Evolutionary conservation across 2,888 invertebrate species (phyloP), one percentile per base, ranked within the genome.

Genomic region (Nematopogon swammerdamellus): DNA sequence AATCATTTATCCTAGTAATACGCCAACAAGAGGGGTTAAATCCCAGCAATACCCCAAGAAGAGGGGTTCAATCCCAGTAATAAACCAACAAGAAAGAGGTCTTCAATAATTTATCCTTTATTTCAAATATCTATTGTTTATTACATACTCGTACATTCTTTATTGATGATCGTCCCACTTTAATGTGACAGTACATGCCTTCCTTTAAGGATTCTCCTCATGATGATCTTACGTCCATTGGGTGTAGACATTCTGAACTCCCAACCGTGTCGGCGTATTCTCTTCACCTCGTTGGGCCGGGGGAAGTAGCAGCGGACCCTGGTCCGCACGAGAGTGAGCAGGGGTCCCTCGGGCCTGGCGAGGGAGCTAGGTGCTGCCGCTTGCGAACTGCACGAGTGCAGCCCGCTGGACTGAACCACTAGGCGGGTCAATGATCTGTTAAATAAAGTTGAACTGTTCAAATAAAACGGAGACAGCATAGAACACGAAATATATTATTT

Each of bases 181-280:
- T 74, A 92, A 71, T 92, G 92, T 14, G 84, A 75, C 25, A 90
- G 67, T 11, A 85, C 84, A 68, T 82, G 82, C 70, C 83, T 79
- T 52, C 91, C 91, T 72, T 89, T 91, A 2, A 92, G 72, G 55
- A 92, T 81, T 56, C 89, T 81, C 58, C 88, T 81, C 90, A 91
- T 91, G 14, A 92, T 68, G 19, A 88, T 67, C 61, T 76, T 82
- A n/a, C 89, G 81, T 3, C 92, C 92, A 45, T 63, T 74, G 0
- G 76, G 74, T 1, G 91, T 90, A 0, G 87, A 82, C 79, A 92
- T 86, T 52, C 90, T 82, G 0, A 80, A 67, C 5, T 80, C 68
- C 84, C 85, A 92, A 1, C 92, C 91, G 55, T 89, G 88, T 8
- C 82, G 80, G 43, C 84, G 84, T 1, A 91, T 81, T 58, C 92